Conservation (phyloP, 2,113 vertebrate genomes). For the Gulo gulo region DNA sequence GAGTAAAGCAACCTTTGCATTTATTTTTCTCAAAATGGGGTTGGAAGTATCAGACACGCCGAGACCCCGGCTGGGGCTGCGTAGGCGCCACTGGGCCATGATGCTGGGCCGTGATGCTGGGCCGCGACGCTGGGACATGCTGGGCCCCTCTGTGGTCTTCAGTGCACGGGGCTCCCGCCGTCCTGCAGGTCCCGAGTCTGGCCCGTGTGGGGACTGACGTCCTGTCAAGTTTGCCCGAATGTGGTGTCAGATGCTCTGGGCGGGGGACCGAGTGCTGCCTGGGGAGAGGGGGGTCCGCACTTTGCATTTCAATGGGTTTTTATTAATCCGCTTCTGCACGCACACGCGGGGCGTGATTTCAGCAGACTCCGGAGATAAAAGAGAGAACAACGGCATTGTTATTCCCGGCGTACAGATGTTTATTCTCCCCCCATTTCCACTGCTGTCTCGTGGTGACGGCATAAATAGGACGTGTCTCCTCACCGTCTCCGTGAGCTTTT, state of each 20-base stretch:
- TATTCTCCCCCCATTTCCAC: constrained; percentile 74
- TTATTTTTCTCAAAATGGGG: background rate
- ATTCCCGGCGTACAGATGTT: constrained; percentile 81
- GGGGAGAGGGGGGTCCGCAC: constrained; percentile 55
- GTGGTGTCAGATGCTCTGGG: background rate
- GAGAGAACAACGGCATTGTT: constrained; percentile 77
- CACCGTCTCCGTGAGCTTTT: constrained; percentile 80
- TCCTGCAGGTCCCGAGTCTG: background rate
- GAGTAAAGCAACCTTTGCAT: background rate
- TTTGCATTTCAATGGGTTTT: constrained; percentile 81
- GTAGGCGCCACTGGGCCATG: too few species aligned
- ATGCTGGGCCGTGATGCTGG: too few species aligned
- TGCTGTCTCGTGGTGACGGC: constrained; percentile 83
- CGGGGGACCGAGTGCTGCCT: background rate
- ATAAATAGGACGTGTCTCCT: constrained; percentile 85
- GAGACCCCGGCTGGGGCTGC: background rate
- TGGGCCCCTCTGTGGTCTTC: background rate
- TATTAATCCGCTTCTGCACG: constrained; percentile 79
- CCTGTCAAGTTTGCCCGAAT: rapidly evolving
- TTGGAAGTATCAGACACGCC: rapidly evolving
- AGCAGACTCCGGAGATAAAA: constrained; percentile 68
- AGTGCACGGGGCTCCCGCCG: background rate
- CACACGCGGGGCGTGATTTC: constrained; percentile 75
- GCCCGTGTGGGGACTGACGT: background rate
- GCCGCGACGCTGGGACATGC: too few species aligned